phyloP scores from a whole-genome alignment of 2,113 vertebrate genomes.

The Spermophilus dauricus region DNA sequence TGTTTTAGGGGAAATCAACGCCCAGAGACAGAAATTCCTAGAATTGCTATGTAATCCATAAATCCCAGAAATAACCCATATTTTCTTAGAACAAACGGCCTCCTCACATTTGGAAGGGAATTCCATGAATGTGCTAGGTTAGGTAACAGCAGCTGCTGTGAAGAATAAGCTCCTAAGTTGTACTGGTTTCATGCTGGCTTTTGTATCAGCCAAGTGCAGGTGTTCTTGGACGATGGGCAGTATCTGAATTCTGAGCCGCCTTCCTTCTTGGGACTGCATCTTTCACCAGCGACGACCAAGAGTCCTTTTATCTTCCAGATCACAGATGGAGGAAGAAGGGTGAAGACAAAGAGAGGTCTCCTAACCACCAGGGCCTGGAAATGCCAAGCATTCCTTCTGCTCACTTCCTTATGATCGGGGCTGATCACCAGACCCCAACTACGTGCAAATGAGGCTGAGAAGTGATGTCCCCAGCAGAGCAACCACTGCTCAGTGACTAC shows the following conservation, averaged over 20 bases:
- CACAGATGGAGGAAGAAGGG: neutral
- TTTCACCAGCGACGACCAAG: fast-evolving
- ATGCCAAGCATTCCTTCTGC: fast-evolving
- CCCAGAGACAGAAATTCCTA: neutral
- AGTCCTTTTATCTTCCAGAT: neutral
- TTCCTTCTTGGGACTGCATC: neutral
- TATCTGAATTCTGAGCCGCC: neutral
- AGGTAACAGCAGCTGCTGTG: fast-evolving
- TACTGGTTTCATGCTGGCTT: fast-evolving
- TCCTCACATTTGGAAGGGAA: neutral
- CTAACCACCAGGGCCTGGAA: fast-evolving
- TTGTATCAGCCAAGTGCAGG: fast-evolving
- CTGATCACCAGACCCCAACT: neutral
- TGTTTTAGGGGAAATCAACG: neutral
- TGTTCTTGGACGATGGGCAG: neutral
- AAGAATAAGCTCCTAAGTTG: neutral
- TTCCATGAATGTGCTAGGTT: fast-evolving
- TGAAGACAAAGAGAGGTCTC: fast-evolving
- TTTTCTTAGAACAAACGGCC: neutral
- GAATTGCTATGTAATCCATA: neutral
- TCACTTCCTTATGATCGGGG: too few relatives aligned
- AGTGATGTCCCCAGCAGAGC: too few relatives aligned
- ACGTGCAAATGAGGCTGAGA: neutral
- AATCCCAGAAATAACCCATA: neutral
- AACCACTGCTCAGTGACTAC: neutral